Base-by-base conservation (phyloP, 2,113 vertebrate species). In the Brachyhypopomus gauderio region DNA sequence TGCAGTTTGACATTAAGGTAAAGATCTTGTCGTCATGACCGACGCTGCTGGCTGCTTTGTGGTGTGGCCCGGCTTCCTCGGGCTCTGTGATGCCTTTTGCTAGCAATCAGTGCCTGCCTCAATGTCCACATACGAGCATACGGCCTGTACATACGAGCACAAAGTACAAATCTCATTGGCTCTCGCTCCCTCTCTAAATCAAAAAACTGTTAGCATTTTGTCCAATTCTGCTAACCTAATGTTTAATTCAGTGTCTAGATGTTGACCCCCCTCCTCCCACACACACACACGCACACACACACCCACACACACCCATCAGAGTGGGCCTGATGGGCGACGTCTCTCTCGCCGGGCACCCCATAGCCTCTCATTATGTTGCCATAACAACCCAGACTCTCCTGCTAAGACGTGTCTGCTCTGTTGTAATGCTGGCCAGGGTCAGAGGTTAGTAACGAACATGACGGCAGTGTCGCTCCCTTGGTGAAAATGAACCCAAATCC, bases 1-100 rank as follows among this genome's bases (percentile, higher is more conserved):
- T 99, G 71, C 97, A 96, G 83, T 99, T 99, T 94, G 98, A 99
- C 91, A 99, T 99, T 90, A 99, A 99, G 96, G 97, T 98, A 93
- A 12, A 38, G 12, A 30, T 12, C 45, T 41, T 9, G 5, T 41
- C 9, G 9, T 41, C 41, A 41, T 41, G 41, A 5, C 3, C 9
- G 41, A 41, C 41, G 5, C 41, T 41, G 9, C 41, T 41, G 41
- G 9, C 41, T 5, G 41, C 41, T 41, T 1, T 41, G 41, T 9
- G 5, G 41, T 9, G 9, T 41, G 41, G 41, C 7, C 41, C 7
- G 41, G 41, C 41, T 41, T 5, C 41, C 9, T 9, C 30, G 30
- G 30, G 2, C 30, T 30, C 30, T 2, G 30, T 30, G 30, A 30
- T 41, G 41, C 41, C 41, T 3, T 0, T 52, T 52, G 14, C 45